phyloP scores from a whole-genome alignment of 2,113 vertebrate genomes.

The Microtus pennsylvanicus region DNA sequence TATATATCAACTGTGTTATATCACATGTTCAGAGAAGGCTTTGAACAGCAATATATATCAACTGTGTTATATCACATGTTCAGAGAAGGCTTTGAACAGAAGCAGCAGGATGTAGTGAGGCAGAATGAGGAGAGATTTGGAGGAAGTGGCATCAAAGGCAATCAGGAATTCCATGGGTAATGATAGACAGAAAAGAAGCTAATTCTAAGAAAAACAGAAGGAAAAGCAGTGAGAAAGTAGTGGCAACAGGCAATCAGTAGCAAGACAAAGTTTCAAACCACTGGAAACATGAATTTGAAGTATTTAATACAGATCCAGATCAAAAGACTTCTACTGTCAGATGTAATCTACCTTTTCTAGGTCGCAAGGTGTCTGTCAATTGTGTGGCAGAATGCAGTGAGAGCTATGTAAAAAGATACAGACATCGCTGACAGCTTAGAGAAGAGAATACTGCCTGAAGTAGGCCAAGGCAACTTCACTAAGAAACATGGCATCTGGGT shows the following conservation, averaged over 20 bases:
- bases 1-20: too few relatives aligned
- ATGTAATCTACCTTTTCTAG: neutral
- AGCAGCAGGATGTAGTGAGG: neutral
- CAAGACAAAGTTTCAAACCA: neutral
- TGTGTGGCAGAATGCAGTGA: neutral
- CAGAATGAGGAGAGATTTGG: neutral
- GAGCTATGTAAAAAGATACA: neutral
- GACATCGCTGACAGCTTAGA: neutral
- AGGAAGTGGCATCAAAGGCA: neutral
- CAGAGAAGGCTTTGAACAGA: neutral
- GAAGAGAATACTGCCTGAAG: neutral
- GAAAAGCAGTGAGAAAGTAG: neutral
- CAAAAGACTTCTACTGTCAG: slow-evolving; percentile 12
- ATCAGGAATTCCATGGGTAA: slow-evolving; percentile 1
- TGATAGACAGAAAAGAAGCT: neutral
- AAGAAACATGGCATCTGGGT: neutral
- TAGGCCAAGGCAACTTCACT: neutral
- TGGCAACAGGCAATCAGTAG: neutral
- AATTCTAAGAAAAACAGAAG: slow-evolving; percentile 13
- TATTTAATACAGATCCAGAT: neutral
- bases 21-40: too few relatives aligned
- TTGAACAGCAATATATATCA: neutral
- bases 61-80: neutral
- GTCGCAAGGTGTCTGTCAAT: neutral
- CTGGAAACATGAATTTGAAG: slow-evolving; percentile 35